Evolutionary conservation across 1,140 invertebrate genomes (phyloP).

Genomic region (Drosophila sturtevanti): DNA sequence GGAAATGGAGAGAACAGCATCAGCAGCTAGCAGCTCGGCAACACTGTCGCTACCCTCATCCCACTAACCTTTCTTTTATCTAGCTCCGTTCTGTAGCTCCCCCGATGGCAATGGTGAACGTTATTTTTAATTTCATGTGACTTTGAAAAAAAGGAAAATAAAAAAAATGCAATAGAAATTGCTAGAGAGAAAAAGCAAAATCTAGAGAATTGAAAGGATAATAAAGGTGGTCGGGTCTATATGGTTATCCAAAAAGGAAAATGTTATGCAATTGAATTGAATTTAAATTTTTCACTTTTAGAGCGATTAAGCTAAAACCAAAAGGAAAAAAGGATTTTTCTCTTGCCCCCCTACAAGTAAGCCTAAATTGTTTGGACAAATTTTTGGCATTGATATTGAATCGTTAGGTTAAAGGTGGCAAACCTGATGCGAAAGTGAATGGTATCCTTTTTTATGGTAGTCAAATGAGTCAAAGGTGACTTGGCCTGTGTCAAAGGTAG

Average conservation of each 20-base stretch:
- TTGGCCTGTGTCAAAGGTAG: constrained; percentile 39
- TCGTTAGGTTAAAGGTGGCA: neutral
- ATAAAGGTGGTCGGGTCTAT: constrained; percentile 1
- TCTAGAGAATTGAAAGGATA: constrained; percentile 4
- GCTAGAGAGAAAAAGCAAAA: neutral
- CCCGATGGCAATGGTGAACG: constrained; percentile 19
- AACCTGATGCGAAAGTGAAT: neutral
- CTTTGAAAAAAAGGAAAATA: constrained; percentile 17
- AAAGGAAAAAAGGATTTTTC: no score
- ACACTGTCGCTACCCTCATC: no score
- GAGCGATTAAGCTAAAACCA: neutral
- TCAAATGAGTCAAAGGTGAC: constrained; percentile 18
- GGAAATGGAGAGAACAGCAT: constrained; percentile 50
- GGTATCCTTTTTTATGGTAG: neutral
- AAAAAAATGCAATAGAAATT: constrained; percentile 1
- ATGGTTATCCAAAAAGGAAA: neutral
- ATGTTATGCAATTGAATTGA: constrained; percentile 1
- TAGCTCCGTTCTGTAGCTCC: neutral
- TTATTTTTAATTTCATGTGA: constrained; percentile 63
- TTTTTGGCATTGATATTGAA: no score
- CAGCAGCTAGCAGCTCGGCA: constrained; percentile 14
- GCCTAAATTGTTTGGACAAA: no score
- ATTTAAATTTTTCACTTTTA: neutral
- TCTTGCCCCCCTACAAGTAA: no score
- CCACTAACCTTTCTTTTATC: no score